These are phyloP conservation scores for Nylanderia fulva DNA, from an alignment of 1,140 invertebrate genomes.

Conservation along the genomic window DNA sequence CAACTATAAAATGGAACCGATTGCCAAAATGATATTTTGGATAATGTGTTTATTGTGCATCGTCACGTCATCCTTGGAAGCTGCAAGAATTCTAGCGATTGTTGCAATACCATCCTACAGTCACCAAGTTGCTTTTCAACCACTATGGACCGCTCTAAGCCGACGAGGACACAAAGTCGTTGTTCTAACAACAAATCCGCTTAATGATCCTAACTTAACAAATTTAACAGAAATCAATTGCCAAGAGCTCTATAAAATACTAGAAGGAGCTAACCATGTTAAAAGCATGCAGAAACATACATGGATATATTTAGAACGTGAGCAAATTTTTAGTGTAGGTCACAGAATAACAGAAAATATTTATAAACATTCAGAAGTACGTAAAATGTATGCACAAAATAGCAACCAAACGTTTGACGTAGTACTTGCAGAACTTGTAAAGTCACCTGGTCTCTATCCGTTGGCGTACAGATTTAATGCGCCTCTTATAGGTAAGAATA, in stretches of 20 bases:
- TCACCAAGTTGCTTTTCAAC: slow-evolving; percentile 86
- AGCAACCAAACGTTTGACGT: slow-evolving; percentile 73
- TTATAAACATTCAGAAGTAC: slow-evolving; percentile 58
- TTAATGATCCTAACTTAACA: slow-evolving; percentile 68
- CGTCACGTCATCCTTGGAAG: neutral
- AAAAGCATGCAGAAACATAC: neutral
- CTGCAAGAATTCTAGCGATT: slow-evolving; percentile 85
- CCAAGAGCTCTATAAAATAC: fast-evolving
- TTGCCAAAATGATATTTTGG: neutral
- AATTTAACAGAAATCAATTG: slow-evolving; percentile 75
- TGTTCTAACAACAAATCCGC: slow-evolving; percentile 79
- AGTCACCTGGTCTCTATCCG: slow-evolving; percentile 1
- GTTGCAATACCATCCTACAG: slow-evolving; percentile 86
- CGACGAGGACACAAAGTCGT: slow-evolving; percentile 84
- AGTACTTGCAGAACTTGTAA: slow-evolving; percentile 65
- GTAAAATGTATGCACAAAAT: slow-evolving; percentile 64
- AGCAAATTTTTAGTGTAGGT: fast-evolving
- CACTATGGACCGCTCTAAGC: slow-evolving; percentile 78
- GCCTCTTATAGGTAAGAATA: slow-evolving; percentile 72
- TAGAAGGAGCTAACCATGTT: neutral
- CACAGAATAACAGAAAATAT: neutral
- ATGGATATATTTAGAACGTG: neutral
- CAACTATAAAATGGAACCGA: neutral
- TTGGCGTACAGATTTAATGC: slow-evolving; percentile 71
- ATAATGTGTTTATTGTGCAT: neutral